phyloP scores from a whole-genome alignment of 2,797 vertebrate species.

The Tragelaphus oryx region DNA sequence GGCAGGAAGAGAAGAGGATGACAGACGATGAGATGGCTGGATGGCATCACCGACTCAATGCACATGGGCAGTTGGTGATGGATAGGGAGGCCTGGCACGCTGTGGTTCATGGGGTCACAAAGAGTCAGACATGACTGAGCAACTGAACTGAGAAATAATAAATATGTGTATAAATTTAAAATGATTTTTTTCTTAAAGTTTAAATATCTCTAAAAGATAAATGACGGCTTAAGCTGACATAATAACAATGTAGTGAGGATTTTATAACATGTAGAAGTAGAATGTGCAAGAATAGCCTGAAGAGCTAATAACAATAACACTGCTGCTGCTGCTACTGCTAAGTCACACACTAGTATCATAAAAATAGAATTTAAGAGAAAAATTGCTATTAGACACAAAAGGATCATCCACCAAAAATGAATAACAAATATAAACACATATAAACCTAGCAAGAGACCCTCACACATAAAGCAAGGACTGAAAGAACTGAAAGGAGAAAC shows the following conservation, averaged over 20 bases:
- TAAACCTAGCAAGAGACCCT: not conserved
- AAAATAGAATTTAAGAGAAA: not conserved
- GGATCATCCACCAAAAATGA: not conserved
- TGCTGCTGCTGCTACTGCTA: too few relatives aligned
- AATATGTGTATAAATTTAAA: not conserved
- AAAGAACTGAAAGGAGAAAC: not conserved
- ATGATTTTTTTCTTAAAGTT: not conserved
- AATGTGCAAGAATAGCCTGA: not conserved
- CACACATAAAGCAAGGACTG: not conserved
- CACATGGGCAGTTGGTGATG: not conserved
- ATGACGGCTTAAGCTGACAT: not conserved
- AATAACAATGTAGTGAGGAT: not conserved
- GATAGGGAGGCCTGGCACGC: not conserved
- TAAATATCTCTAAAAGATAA: not conserved
- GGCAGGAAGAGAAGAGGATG: not conserved
- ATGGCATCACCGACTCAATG: not conserved
- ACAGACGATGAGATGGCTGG: not conserved
- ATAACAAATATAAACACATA: not conserved
- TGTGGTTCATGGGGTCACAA: rapidly evolving
- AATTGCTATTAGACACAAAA: not conserved
- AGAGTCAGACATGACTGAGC: rapidly evolving
- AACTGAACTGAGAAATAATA: not conserved
- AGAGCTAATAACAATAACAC: not conserved
- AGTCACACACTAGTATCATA: not conserved
- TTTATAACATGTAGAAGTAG: not conserved